Percentiles rank a stretch among this genome's conserved stretches.
Conservation (phyloP, 2,888 invertebrate genomes). For the Cryptophagus acutangulus region DNA sequence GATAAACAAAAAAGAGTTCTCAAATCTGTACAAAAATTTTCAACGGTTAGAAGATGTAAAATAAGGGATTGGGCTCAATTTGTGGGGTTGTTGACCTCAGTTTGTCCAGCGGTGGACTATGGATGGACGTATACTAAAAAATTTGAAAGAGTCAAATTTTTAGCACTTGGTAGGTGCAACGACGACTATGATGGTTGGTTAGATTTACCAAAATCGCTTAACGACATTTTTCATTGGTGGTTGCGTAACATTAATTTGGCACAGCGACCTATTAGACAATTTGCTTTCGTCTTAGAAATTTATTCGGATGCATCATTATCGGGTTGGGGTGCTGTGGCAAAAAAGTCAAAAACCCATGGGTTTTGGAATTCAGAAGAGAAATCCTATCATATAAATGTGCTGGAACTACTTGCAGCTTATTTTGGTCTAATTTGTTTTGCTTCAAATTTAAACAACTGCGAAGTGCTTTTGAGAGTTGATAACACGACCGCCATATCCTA, state of each 20-base stretch:
- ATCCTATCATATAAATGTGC: slow-evolving; percentile 10
- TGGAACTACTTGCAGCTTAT: slow-evolving; percentile 12
- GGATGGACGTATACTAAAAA: slow-evolving; percentile 15
- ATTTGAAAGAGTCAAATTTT: slow-evolving; percentile 12
- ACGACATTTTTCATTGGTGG: slow-evolving; percentile 19
- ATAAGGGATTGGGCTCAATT: slow-evolving; percentile 14
- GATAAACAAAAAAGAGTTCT: slow-evolving; percentile 5
- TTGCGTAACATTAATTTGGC: slow-evolving; percentile 6
- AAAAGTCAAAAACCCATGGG: neutral
- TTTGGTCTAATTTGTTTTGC: slow-evolving; percentile 10
- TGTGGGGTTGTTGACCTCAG: slow-evolving; percentile 15
- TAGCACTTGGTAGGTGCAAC: slow-evolving; percentile 7
- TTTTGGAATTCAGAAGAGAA: slow-evolving; percentile 8
- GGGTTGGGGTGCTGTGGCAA: slow-evolving; percentile 7
- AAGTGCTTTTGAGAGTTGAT: slow-evolving; percentile 13
- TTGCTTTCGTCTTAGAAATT: slow-evolving; percentile 9
- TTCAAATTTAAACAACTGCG: slow-evolving; percentile 6
- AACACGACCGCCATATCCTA: slow-evolving; percentile 22
- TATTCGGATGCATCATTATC: slow-evolving; percentile 13
- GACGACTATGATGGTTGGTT: slow-evolving; percentile 13
- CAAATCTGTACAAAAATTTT: neutral
- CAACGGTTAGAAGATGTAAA: slow-evolving; percentile 1
- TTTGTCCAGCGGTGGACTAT: slow-evolving; percentile 20
- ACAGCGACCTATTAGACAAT: slow-evolving; percentile 8
- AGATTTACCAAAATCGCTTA: neutral